Percentiles rank a stretch among this genome's conserved stretches.
These are phyloP conservation scores for Anoura caudifer DNA, from an alignment of 2,113 vertebrate species.

Conservation along the genomic window DNA sequence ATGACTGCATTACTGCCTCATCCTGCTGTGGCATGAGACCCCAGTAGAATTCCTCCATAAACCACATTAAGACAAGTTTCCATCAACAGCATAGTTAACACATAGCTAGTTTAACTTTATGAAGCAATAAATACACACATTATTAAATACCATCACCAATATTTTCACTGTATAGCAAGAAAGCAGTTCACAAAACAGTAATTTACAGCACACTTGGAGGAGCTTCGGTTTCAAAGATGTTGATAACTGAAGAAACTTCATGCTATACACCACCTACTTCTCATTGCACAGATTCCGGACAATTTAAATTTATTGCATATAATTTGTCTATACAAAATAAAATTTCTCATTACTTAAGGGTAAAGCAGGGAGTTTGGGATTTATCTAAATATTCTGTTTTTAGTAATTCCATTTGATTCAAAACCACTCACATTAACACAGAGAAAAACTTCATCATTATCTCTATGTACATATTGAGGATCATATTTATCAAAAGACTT, in stretches of 20 bases:
- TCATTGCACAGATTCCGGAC: background rate
- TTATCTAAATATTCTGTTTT: slow-evolving; percentile 18
- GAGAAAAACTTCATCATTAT: background rate
- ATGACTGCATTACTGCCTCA: slow-evolving; percentile 32
- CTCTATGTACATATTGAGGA: background rate
- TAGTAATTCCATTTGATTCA: background rate
- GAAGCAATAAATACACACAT: slow-evolving; percentile 63
- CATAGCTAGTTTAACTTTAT: slow-evolving; percentile 65
- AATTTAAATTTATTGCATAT: slow-evolving; percentile 21
- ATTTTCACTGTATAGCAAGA: slow-evolving; percentile 45
- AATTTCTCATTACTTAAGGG: background rate
- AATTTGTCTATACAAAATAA: slow-evolving; percentile 37
- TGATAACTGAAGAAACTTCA: background rate
- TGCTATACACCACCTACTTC: background rate
- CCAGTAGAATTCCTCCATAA: slow-evolving; percentile 60
- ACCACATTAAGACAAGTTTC: slow-evolving; percentile 43
- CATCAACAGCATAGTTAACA: slow-evolving; percentile 41
- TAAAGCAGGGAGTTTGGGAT: background rate
- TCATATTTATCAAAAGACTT: background rate
- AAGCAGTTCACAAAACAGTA: background rate
- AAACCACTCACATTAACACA: background rate
- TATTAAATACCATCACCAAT: slow-evolving; percentile 1
- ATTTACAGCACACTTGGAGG: background rate
- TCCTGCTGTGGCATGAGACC: background rate
- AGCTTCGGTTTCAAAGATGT: slow-evolving; percentile 4